Evolutionary conservation across 2,888 invertebrate genomes (phyloP), one percentile per base, ranked within the genome.

Genomic region (Girardia tigrina): DNA sequence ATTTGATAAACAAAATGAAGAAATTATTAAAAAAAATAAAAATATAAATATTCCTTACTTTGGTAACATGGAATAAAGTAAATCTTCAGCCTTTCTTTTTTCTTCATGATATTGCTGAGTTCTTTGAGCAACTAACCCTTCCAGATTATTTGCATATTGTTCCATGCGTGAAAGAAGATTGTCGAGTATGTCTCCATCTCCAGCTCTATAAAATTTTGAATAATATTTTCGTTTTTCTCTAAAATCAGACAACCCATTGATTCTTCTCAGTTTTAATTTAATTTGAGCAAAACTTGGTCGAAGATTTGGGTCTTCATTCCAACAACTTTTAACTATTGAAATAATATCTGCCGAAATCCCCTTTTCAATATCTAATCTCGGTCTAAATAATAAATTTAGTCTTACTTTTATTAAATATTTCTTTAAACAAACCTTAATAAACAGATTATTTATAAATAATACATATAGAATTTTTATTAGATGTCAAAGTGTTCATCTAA

Each of bases 121-220:
- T 79, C 97, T 87, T 84, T 97, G 94, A 81, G 93, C 92, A 27
- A 98, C 98, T 79, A 95, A 87, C 69, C 90, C 89, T 86, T 98
- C 98, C 84, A 99, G 88, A 85, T 98, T 98, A 86, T 94, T 94
- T 36, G 98, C 97, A 82, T 99, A 98, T 84, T 94, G 93, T 84
- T 98, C 97, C 97, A 99, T 98, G 79, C 97, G 91, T 76, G 91
- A 91, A 74, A 88, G 80, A 77, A 97, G 88, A 86, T 95, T 95
- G 86, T 97, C 97, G 42, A 84, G 78, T 79, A 95, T 91, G 85
- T 94, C 94, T 79, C 92, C 91, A 85, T 92, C 91, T 85, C 91
- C 90, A 81, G 90, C 89, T 84, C 92, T 92, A 87, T 76, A 36
- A 69, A 36, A 26, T 23, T 26, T n/a, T n/a, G n/a, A n/a, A 70